A percentile compares a stretch with the other conserved stretches of the same genome.
Conservation (phyloP, 1,140 invertebrate genomes). For the Psilanteris sp. region DNA sequence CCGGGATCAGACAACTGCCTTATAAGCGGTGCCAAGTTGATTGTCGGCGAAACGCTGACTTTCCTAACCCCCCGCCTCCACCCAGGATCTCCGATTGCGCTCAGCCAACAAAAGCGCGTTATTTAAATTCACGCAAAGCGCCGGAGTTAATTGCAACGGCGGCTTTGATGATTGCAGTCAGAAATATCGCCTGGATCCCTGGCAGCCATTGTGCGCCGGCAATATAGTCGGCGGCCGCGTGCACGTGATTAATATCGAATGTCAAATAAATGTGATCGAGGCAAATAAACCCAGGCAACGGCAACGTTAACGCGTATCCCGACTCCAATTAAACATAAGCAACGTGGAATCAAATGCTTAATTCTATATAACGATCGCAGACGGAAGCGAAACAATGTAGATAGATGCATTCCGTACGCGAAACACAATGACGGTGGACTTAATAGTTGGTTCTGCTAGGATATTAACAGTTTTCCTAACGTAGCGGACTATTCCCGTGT, state of each 20-base stretch:
- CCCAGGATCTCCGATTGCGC: slow-evolving; percentile 4
- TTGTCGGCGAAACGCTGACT: slow-evolving; percentile 5
- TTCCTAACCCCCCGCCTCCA: slow-evolving; percentile 11
- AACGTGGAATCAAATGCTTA: slow-evolving; percentile 31
- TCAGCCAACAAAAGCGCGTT: not conserved
- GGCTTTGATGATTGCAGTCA: slow-evolving; percentile 21
- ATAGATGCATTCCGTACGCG: slow-evolving; percentile 42
- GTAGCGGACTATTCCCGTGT: slow-evolving; percentile 37
- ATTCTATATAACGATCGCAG: slow-evolving; percentile 34
- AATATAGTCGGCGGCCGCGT: slow-evolving; percentile 2
- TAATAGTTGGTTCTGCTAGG: slow-evolving; percentile 46
- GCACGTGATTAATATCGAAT: slow-evolving; percentile 28
- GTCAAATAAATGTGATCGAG: slow-evolving; percentile 31
- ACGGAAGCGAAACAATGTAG: slow-evolving; percentile 29
- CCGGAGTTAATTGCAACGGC: not conserved
- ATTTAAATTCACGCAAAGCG: slow-evolving; percentile 20
- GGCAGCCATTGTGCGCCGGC: not conserved
- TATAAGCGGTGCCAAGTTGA: not conserved
- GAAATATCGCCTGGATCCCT: slow-evolving; percentile 11
- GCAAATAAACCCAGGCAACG: slow-evolving; percentile 17
- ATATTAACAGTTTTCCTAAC: slow-evolving; percentile 60
- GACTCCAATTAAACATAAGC: slow-evolving; percentile 45
- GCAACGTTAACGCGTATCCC: slow-evolving; percentile 12
- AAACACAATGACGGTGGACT: slow-evolving; percentile 34
- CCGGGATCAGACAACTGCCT: slow-evolving; percentile 30